Conservation (phyloP, 1,140 invertebrate genomes). For the Apis mellifera region Amel_HAv3.1 CM009931.2:11089001-11089500, state of each 20-base stretch:
- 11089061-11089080: no score
- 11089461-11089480: conserved; percentile 31
- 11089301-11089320: not conserved
- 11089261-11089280: not conserved
- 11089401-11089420: not conserved
- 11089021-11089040: not conserved
- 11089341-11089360: not conserved
- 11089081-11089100: not conserved
- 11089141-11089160: not conserved
- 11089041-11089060: no score
- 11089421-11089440: conserved; percentile 5
- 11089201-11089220: not conserved
- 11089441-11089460: not conserved
- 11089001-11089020: not conserved
- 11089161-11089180: not conserved
- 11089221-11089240: not conserved
- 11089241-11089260: not conserved
- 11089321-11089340: not conserved
- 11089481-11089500: conserved; percentile 43
- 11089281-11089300: not conserved
- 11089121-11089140: no score
- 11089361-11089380: not conserved
- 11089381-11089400: not conserved
- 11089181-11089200: not conserved
- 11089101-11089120: not conserved